These are phyloP conservation scores for Rhinoptilus africanus DNA, from an alignment of 2,113 vertebrate species.

Conservation along the genomic window DNA sequence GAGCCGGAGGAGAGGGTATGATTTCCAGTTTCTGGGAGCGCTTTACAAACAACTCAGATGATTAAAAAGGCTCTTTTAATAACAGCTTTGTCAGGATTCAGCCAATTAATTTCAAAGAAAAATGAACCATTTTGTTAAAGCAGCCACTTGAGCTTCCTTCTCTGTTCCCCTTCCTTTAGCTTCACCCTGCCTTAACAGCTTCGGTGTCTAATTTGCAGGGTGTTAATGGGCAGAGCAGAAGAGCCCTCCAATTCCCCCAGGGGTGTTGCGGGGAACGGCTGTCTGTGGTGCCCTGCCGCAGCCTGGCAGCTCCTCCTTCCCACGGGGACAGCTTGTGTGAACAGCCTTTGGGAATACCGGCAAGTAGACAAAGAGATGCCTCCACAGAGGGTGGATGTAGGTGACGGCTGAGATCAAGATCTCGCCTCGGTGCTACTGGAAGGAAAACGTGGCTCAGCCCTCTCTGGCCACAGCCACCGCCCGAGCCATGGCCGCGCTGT, in stretches of 20 bases:
- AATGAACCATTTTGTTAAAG: neutral
- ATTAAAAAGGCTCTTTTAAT: conserved; percentile 43
- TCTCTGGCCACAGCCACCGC: neutral
- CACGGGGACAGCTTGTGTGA: neutral
- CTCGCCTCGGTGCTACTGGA: neutral
- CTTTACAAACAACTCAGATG: neutral
- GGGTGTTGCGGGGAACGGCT: fast-evolving
- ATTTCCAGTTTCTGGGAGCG: neutral
- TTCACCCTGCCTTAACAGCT: neutral
- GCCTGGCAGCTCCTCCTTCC: neutral
- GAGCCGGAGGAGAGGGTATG: neutral
- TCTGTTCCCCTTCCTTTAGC: neutral
- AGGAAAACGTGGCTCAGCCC: neutral
- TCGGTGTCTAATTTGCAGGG: neutral
- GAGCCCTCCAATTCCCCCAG: neutral
- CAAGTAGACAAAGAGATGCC: neutral
- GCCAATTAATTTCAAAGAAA: conserved; percentile 25
- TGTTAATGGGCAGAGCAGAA: neutral
- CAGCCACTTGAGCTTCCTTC: neutral
- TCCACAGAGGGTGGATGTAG: neutral
- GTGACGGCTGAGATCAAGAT: neutral
- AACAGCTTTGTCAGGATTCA: conserved; percentile 11
- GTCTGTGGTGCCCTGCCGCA: neutral
- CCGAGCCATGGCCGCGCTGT: fast-evolving
- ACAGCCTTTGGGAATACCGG: neutral